Conservation (phyloP, 1,140 invertebrate genomes). For the Leptoteleia sp. region DNA sequence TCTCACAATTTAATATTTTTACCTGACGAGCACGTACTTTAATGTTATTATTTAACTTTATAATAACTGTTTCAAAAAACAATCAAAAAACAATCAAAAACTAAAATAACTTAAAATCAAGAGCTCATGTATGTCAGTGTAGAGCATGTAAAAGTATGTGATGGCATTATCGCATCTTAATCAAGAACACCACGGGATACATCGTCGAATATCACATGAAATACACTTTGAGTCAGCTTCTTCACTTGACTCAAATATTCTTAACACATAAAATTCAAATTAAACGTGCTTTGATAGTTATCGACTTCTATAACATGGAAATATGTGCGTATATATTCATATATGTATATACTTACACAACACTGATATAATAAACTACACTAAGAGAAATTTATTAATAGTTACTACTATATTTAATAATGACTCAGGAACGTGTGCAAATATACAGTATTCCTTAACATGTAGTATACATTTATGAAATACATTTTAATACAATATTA, state of each 20-base stretch:
- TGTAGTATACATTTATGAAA: no score
- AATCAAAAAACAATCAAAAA: constrained; percentile 1
- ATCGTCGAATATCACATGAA: constrained; percentile 54
- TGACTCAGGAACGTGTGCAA: no score
- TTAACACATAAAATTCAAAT: constrained; percentile 32
- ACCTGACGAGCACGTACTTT: no score
- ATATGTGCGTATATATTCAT: neutral
- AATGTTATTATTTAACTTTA: no score
- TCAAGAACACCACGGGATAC: constrained; percentile 58
- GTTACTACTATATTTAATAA: no score
- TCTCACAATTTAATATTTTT: no score
- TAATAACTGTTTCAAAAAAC: constrained; percentile 18
- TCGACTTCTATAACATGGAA: constrained; percentile 5
- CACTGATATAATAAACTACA: no score
- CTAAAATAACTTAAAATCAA: constrained; percentile 12
- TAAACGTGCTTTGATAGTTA: constrained; percentile 33
- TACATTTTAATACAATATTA: no score
- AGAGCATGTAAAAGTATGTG: constrained; percentile 37
- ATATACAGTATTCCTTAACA: no score
- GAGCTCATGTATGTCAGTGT: constrained; percentile 23
- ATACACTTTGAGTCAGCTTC: constrained; percentile 40
- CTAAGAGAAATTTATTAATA: no score
- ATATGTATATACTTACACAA: neutral
- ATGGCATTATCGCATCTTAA: constrained; percentile 54
- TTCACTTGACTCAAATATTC: constrained; percentile 49